Evolutionary conservation across 2,113 vertebrate genomes (phyloP).

Genomic region (Gallinago undulata): DNA sequence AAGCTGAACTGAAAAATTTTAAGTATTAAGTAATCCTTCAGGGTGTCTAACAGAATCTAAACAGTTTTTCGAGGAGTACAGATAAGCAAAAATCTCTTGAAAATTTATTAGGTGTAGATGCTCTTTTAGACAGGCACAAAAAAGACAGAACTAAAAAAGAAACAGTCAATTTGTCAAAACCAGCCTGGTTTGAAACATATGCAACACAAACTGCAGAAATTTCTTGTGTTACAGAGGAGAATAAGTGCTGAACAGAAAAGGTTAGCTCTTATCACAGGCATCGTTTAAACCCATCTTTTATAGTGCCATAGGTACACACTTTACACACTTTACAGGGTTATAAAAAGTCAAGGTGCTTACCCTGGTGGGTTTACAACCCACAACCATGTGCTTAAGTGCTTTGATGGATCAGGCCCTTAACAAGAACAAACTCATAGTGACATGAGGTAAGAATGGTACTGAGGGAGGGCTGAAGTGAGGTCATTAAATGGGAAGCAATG

Average conservation of each 20-base stretch:
- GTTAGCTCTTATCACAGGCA: constrained; percentile 25
- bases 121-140: background rate
- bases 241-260: constrained; percentile 25
- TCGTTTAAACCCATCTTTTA: constrained; percentile 50
- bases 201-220: constrained; percentile 20
- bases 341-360: constrained; percentile 57
- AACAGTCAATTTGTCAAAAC: constrained; percentile 33
- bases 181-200: constrained; percentile 57
- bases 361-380: constrained; percentile 39
- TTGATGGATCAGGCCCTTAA: constrained; percentile 49
- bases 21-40: constrained; percentile 1
- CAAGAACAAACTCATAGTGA: constrained; percentile 38
- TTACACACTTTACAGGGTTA: constrained; percentile 41
- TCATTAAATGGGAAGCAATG: background rate
- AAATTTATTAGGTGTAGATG: constrained; percentile 8
- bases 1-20: constrained; percentile 11
- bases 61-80: constrained; percentile 5
- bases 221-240: constrained; percentile 20
- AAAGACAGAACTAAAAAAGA: constrained; percentile 27
- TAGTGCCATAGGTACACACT: constrained; percentile 33
- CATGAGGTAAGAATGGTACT: background rate
- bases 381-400: constrained; percentile 31
- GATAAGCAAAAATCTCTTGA: background rate
- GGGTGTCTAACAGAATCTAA: background rate
- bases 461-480: background rate